These are phyloP conservation scores for Sclerodermus sp. DNA, from an alignment of 2,888 invertebrate genomes.

Conservation along the genomic window DNA sequence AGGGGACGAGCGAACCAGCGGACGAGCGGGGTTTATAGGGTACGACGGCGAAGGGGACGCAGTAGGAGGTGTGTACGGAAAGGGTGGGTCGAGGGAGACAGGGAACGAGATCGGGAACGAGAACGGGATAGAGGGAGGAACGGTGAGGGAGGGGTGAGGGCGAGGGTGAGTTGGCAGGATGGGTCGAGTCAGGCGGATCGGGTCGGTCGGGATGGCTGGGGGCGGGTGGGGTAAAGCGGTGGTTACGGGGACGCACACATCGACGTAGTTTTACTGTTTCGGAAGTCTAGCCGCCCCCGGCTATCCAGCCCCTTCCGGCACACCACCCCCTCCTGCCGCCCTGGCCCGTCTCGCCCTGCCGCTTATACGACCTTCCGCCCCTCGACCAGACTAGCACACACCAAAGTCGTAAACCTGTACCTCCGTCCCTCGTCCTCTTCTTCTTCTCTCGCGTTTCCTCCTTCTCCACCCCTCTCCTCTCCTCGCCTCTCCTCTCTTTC, in stretches of 20 bases:
- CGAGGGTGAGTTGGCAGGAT: conserved; percentile 9
- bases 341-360: conserved; percentile 28
- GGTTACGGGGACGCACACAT: conserved; percentile 39
- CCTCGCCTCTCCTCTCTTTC: conserved; percentile 1
- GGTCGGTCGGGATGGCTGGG: conserved; percentile 14
- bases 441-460: conserved; percentile 13
- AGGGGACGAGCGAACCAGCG: too few species aligned
- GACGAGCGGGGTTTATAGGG: conserved; percentile 46
- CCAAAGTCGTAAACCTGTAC: conserved; percentile 45
- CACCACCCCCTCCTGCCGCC: conserved; percentile 24
- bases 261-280: conserved; percentile 50
- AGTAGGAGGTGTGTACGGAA: background rate
- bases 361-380: conserved; percentile 51
- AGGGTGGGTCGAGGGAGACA: background rate
- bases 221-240: conserved; percentile 18
- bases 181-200: conserved; percentile 11
- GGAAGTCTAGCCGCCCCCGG: conserved; percentile 51
- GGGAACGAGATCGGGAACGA: conserved; percentile 13
- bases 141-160: conserved; percentile 21
- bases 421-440: conserved; percentile 27
- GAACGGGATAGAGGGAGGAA: conserved; percentile 8
- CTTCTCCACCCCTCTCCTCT: conserved; percentile 6
- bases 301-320: conserved; percentile 38
- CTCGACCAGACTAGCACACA: conserved; percentile 45
- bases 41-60: conserved; percentile 4